phyloP scores from a whole-genome alignment of 1,140 invertebrate species.

The Pectinophora gossypiella region DNA sequence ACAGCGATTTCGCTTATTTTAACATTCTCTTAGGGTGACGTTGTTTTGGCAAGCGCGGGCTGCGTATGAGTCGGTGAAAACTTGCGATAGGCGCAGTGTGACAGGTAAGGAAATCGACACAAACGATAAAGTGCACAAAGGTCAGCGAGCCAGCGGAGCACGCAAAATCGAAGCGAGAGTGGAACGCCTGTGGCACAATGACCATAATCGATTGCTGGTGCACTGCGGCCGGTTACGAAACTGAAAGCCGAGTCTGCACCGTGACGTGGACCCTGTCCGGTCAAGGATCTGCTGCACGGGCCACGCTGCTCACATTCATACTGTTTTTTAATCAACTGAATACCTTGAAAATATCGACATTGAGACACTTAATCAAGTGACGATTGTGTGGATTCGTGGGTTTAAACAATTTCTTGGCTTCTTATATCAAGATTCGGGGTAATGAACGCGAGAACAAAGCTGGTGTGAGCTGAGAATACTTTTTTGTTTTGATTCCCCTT shows the following conservation, averaged over 20 bases:
- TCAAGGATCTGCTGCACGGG: constrained; percentile 52
- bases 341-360: too few species aligned
- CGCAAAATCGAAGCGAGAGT: constrained; percentile 33
- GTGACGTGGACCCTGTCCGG: constrained; percentile 49
- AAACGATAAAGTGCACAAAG: constrained; percentile 20
- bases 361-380: too few species aligned
- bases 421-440: too few species aligned
- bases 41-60: background rate
- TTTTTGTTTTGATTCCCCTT: too few species aligned
- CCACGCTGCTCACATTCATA: too few species aligned
- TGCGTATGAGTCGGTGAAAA: background rate
- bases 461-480: too few species aligned
- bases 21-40: too few species aligned
- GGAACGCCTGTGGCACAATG: constrained; percentile 51
- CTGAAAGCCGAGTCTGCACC: constrained; percentile 44
- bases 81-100: background rate
- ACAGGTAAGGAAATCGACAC: constrained; percentile 16
- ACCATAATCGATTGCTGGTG: constrained; percentile 58
- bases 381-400: too few species aligned
- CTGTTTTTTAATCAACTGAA: too few species aligned
- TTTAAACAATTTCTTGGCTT: too few species aligned
- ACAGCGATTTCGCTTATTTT: too few species aligned
- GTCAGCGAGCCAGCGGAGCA: constrained; percentile 24
- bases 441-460: too few species aligned
- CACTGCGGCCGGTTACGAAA: constrained; percentile 54